Percentiles rank a stretch among this genome's conserved stretches.
phyloP scores from a whole-genome alignment of 2,797 vertebrate genomes.

The Oceanodroma leucorhoa region DNA sequence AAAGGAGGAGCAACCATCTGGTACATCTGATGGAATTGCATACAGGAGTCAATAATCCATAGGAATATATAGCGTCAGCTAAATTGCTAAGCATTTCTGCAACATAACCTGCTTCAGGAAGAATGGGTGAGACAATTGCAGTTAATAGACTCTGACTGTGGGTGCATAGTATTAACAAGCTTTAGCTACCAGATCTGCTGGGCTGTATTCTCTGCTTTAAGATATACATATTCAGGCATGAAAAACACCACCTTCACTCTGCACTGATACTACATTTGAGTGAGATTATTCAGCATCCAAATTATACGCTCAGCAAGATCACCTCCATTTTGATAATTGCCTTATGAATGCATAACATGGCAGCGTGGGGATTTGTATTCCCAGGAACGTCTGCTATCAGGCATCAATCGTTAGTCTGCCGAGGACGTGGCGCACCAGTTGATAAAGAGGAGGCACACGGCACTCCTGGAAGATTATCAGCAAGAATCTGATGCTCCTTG shows the following conservation, averaged over 20 bases:
- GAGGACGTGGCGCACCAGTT: neutral
- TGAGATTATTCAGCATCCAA: constrained; percentile 51
- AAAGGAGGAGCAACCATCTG: neutral
- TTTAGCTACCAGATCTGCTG: neutral
- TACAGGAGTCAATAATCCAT: neutral
- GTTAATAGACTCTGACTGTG: neutral
- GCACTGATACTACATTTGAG: neutral
- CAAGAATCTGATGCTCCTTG: neutral
- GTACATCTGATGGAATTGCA: neutral
- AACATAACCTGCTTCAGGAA: neutral
- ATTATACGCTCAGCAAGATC: constrained; percentile 35
- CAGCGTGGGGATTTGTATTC: constrained; percentile 55
- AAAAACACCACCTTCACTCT: neutral
- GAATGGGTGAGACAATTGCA: neutral
- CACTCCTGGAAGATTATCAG: neutral
- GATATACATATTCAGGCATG: neutral
- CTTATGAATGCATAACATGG: constrained; percentile 58
- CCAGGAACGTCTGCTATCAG: constrained; percentile 50
- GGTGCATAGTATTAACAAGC: neutral
- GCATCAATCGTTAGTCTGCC: neutral
- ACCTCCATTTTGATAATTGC: constrained; percentile 61
- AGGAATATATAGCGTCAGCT: neutral
- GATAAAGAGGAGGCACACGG: neutral
- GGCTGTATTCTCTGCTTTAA: neutral
- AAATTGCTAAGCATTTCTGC: neutral